Conservation (phyloP, 2,797 vertebrate genomes). For the Gymnoscopelus microlampas region DNA sequence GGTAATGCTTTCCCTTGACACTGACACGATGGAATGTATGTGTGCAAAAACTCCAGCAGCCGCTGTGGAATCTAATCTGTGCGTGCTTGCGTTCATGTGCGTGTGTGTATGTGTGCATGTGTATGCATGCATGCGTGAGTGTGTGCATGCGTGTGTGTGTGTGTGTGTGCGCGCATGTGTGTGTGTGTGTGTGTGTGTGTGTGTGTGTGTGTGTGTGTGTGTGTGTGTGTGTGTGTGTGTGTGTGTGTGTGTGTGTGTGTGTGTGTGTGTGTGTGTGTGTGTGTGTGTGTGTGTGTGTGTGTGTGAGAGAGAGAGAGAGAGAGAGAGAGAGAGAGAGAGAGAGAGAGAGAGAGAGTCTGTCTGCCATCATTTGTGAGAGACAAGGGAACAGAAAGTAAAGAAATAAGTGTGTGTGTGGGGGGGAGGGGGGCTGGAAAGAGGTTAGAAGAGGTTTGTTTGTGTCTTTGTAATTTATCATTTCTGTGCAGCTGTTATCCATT, state of each 20-base stretch:
- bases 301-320: neutral
- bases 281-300: neutral
- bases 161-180: neutral
- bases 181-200: neutral
- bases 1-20: neutral
- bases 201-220: slow-evolving; percentile 10
- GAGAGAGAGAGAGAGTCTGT: neutral
- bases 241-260: neutral
- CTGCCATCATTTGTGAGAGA: slow-evolving; percentile 67
- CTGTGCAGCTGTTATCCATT: slow-evolving; percentile 46
- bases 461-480: slow-evolving; percentile 33
- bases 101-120: slow-evolving; percentile 6
- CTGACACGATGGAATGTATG: neutral
- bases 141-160: neutral
- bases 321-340: neutral
- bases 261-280: slow-evolving; percentile 10
- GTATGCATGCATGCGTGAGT: too few species aligned
- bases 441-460: neutral
- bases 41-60: slow-evolving; percentile 28
- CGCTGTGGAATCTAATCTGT: slow-evolving; percentile 51
- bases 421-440: neutral
- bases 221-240: neutral
- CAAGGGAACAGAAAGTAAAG: slow-evolving; percentile 62
- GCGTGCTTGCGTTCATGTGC: neutral
- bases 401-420: too few species aligned